Conservation (phyloP, 2,113 vertebrate species). For the Acanthochromis polyacanthus region DNA sequence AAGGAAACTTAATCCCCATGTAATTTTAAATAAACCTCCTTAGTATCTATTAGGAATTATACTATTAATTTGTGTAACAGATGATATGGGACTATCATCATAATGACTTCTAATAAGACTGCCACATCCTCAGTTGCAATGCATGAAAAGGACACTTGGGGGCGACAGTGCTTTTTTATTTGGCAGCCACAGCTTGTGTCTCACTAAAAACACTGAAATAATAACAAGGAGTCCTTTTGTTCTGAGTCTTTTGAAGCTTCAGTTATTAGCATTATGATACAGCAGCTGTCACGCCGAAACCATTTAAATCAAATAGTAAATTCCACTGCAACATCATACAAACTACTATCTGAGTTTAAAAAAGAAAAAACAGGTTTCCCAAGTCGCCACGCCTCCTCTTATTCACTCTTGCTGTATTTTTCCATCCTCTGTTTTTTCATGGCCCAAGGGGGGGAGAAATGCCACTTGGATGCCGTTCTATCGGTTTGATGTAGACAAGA, state of each 20-base stretch:
- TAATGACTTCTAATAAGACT: not conserved
- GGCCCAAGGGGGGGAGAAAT: not conserved
- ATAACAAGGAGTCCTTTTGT: no score
- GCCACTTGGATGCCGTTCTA: constrained; percentile 4
- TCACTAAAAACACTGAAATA: no score
- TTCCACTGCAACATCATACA: not conserved
- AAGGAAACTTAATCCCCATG: not conserved
- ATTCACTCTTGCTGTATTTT: constrained; percentile 10
- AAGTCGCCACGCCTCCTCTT: constrained; percentile 13
- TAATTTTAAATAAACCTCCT: not conserved
- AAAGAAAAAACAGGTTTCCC: not conserved
- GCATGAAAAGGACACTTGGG: constrained; percentile 42
- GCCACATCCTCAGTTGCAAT: constrained; percentile 24
- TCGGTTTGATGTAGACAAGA: constrained; percentile 9
- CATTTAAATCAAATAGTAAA: not conserved
- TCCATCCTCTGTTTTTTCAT: constrained; percentile 14
- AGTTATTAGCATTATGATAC: no score
- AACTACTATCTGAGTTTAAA: not conserved
- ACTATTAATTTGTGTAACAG: not conserved
- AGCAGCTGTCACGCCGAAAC: no score
- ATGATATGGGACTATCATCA: not conserved
- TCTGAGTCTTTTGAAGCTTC: no score
- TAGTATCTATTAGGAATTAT: not conserved
- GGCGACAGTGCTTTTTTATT: constrained; percentile 27
- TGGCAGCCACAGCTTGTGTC: not conserved